Percentiles rank a stretch among this genome's conserved stretches.
Conservation (phyloP, 2,797 vertebrate species). For the Kryptopterus vitreolus region DNA sequence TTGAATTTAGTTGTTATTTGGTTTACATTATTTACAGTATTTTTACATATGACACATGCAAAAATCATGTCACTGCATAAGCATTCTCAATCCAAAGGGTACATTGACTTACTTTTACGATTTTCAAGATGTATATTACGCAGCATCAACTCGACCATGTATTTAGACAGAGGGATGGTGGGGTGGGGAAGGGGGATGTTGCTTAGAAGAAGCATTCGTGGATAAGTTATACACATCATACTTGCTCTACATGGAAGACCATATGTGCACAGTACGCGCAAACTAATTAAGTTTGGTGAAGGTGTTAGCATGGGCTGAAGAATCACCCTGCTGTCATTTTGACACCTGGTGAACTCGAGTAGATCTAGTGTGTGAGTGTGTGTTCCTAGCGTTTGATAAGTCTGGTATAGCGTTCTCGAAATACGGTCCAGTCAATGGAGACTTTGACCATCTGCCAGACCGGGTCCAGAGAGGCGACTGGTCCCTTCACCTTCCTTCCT, state of each 20-base stretch:
- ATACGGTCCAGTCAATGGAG: conserved; percentile 13
- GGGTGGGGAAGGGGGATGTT: neutral
- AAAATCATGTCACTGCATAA: no score
- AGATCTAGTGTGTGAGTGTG: conserved; percentile 69
- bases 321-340: conserved; percentile 66
- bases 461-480: neutral
- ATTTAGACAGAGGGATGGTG: no score
- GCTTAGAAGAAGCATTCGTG: neutral
- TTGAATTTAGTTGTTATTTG: neutral
- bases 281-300: conserved; percentile 46
- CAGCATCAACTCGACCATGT: neutral
- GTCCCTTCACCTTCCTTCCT: conserved; percentile 15
- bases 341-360: conserved; percentile 70
- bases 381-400: conserved; percentile 25
- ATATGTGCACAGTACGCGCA: conserved; percentile 72
- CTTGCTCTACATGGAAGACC: conserved; percentile 66
- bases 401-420: conserved; percentile 23
- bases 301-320: conserved; percentile 69
- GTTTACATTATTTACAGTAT: neutral
- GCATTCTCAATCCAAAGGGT: neutral
- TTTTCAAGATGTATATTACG: neutral
- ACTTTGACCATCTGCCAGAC: conserved; percentile 35
- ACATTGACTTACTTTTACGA: neutral
- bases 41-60: neutral
- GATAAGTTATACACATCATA: conserved; percentile 65